Conservation (phyloP, 92 coral and sea anemone genomes). For the Palythoa caribaeorum region DNA sequence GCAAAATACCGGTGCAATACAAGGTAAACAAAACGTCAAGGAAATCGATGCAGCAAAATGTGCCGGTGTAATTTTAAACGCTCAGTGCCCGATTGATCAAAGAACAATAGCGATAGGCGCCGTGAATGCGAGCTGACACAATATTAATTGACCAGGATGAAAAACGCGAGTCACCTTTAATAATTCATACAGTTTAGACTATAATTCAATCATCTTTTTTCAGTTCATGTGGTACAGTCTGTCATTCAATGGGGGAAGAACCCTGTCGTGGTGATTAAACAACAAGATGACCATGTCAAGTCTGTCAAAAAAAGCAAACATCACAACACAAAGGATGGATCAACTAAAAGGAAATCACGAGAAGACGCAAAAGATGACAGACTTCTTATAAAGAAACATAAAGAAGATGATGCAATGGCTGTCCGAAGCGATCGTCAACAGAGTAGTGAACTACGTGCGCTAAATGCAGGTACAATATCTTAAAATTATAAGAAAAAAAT, state of each 20-base stretch:
- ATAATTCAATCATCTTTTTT: neutral
- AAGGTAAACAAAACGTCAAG: too few species aligned
- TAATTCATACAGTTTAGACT: too few species aligned
- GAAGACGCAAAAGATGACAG: constrained; percentile 49
- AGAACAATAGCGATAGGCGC: too few species aligned
- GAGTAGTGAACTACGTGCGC: constrained; percentile 50
- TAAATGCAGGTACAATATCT: constrained; percentile 43
- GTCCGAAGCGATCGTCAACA: constrained; percentile 48
- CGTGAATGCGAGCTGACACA: too few species aligned
- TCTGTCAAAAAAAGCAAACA: constrained; percentile 35
- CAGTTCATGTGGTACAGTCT: constrained; percentile 32
- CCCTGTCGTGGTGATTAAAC: constrained; percentile 51
- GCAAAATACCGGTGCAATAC: too few species aligned
- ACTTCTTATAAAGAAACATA: constrained; percentile 47
- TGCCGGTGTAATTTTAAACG: too few species aligned
- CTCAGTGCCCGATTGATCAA: too few species aligned
- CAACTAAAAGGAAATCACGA: constrained; percentile 57
- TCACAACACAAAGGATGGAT: constrained; percentile 25
- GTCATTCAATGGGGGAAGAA: constrained; percentile 51
- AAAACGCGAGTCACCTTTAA: too few species aligned
- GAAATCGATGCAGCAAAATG: too few species aligned
- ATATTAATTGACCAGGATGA: too few species aligned
- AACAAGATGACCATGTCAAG: constrained; percentile 40
- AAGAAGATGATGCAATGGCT: constrained; percentile 45
- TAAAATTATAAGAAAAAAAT: too few species aligned